Percentiles rank a stretch among this genome's conserved stretches.
Conservation (phyloP, 2,888 invertebrate genomes). For the Malacosoma neustria region DNA sequence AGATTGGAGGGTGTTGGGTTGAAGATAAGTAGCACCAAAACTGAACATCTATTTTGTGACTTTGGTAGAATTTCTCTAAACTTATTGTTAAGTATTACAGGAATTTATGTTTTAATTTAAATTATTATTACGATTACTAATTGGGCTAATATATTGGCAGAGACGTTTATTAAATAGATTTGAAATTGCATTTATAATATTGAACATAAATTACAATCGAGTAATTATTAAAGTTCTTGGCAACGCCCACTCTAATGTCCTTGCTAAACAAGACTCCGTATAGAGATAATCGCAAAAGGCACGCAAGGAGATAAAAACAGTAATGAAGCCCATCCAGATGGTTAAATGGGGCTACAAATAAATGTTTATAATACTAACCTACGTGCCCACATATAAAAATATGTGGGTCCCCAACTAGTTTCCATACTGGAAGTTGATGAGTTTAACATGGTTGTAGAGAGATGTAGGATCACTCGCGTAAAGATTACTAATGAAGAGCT, state of each 20-base stretch:
- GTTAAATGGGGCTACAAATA: slow-evolving; percentile 20
- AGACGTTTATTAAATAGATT: no score
- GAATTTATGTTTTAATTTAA: no score
- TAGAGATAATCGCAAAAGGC: background rate
- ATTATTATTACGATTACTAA: no score
- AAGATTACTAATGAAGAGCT: slow-evolving; percentile 66
- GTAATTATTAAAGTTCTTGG: background rate
- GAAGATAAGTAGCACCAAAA: no score
- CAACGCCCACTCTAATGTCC: background rate
- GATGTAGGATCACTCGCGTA: slow-evolving; percentile 31
- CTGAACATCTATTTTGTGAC: no score
- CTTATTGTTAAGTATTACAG: no score
- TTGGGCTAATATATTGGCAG: no score
- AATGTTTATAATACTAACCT: slow-evolving; percentile 29
- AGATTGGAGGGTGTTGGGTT: no score
- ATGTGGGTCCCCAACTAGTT: slow-evolving; percentile 38
- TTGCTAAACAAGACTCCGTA: background rate
- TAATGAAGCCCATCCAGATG: slow-evolving; percentile 1
- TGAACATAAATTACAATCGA: no score
- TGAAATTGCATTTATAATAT: no score
- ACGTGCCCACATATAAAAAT: slow-evolving; percentile 23
- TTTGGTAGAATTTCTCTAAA: no score
- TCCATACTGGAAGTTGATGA: slow-evolving; percentile 33
- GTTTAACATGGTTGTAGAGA: slow-evolving; percentile 48
- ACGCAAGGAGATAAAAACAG: slow-evolving; percentile 1